Percentiles rank a stretch among this genome's conserved stretches.
These are phyloP conservation scores for Drosophila atroscutellata DNA, from an alignment of 2,888 invertebrate genomes.

Conservation along the genomic window DNA sequence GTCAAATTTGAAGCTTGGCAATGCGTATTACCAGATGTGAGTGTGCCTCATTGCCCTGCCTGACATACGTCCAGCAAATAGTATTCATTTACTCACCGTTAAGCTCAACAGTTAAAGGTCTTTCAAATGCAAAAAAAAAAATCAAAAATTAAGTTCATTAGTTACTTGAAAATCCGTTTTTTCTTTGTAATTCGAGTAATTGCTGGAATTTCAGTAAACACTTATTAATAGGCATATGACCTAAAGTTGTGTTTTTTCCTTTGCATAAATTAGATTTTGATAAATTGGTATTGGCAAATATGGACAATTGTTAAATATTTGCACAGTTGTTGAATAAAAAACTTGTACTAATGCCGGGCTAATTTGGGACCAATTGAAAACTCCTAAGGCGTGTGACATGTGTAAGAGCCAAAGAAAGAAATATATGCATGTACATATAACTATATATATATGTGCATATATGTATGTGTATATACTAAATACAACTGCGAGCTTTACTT, in stretches of 20 bases:
- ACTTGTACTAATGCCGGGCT: background rate
- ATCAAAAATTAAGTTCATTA: background rate
- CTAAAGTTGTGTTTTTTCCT: constrained; percentile 1
- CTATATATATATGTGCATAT: constrained; percentile 8
- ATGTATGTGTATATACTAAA: constrained; percentile 5
- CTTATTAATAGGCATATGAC: constrained; percentile 9
- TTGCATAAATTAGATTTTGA: constrained; percentile 24
- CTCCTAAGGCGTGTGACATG: constrained; percentile 36
- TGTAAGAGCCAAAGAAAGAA: constrained; percentile 38
- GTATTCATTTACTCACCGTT: constrained; percentile 20
- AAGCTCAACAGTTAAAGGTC: constrained; percentile 16
- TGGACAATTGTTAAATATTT: constrained; percentile 42
- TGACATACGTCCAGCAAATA: constrained; percentile 36
- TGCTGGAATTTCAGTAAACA: background rate
- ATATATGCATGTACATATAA: background rate
- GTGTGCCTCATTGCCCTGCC: constrained; percentile 19
- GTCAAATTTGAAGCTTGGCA: constrained; percentile 65
- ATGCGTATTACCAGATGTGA: constrained; percentile 29
- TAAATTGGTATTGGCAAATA: constrained; percentile 22
- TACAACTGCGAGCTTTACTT: constrained; percentile 13
- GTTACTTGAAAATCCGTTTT: background rate
- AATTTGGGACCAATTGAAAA: constrained; percentile 6
- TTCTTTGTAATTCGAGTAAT: background rate
- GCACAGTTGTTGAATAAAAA: constrained; percentile 33
- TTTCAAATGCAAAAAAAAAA: background rate